These are phyloP conservation scores for Cerastoderma edule DNA, from an alignment of 2,888 invertebrate species.

Conservation along the genomic window DNA sequence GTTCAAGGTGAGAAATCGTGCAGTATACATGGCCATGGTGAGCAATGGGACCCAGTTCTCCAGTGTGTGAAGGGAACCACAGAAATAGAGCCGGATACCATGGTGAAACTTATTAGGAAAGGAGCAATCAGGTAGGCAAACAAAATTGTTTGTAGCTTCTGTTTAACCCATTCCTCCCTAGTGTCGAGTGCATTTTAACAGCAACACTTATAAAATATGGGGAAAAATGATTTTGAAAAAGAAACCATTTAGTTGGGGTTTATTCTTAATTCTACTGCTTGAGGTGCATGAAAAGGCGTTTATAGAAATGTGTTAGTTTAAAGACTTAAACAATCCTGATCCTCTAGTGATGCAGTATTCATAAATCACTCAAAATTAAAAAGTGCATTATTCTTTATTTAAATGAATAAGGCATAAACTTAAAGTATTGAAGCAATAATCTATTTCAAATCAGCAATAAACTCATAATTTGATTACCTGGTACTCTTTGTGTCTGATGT, in stretches of 20 bases:
- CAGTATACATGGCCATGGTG: slow-evolving; percentile 90
- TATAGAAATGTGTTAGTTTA: no score
- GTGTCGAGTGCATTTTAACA: no score
- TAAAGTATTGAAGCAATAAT: not conserved
- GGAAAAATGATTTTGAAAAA: no score
- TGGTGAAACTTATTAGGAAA: slow-evolving; percentile 87
- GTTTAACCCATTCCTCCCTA: not conserved
- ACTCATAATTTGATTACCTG: no score
- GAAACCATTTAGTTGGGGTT: no score
- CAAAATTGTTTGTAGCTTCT: slow-evolving; percentile 5
- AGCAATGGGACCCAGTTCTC: slow-evolving; percentile 88
- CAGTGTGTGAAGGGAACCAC: slow-evolving; percentile 86
- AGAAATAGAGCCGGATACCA: slow-evolving; percentile 88
- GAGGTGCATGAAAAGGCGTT: no score
- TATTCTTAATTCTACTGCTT: no score
- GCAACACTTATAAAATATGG: no score
- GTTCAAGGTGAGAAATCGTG: slow-evolving; percentile 87
- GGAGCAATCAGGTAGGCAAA: slow-evolving; percentile 74
- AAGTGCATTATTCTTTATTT: not conserved
- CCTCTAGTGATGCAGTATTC: no score
- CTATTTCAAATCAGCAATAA: no score
- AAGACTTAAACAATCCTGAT: no score
- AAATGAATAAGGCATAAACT: not conserved
- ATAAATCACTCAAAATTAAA: not conserved
- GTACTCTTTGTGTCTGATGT: no score